A percentile compares a stretch with the other conserved stretches of the same genome.
phyloP scores from a whole-genome alignment of 2,113 vertebrate species.

The Phylloscopus whistleri region DNA sequence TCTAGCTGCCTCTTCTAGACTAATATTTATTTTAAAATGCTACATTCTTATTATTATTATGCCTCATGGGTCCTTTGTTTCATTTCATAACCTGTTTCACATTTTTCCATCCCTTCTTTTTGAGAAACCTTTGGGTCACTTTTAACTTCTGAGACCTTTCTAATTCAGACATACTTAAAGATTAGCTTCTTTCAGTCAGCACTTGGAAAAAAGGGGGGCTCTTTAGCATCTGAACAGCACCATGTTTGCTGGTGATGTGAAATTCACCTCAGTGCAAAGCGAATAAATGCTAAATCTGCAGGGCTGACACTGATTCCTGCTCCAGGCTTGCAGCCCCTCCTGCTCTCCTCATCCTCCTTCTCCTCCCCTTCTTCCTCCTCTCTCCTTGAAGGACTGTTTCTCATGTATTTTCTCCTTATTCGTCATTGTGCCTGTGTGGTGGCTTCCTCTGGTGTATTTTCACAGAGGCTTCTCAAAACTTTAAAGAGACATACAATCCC shows the following conservation, averaged over 20 bases:
- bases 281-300: background rate
- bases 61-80: background rate
- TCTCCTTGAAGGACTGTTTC: background rate
- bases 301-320: background rate
- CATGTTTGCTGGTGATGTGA: background rate
- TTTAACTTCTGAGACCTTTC: background rate
- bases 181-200: background rate
- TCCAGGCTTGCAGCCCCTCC: background rate
- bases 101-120: background rate
- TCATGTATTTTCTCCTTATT: background rate
- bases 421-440: background rate
- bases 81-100: background rate
- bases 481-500: background rate
- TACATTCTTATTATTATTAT: background rate
- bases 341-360: background rate
- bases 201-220: rapidly evolving
- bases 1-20: background rate
- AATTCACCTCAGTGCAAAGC: background rate
- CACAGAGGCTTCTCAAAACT: background rate
- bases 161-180: background rate
- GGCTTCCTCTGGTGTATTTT: background rate
- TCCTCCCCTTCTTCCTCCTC: background rate
- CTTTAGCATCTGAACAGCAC: background rate
- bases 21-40: background rate
- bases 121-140: background rate